phyloP scores from a whole-genome alignment of 2,888 invertebrate genomes.

The Eupithecia subfuscata region DNA sequence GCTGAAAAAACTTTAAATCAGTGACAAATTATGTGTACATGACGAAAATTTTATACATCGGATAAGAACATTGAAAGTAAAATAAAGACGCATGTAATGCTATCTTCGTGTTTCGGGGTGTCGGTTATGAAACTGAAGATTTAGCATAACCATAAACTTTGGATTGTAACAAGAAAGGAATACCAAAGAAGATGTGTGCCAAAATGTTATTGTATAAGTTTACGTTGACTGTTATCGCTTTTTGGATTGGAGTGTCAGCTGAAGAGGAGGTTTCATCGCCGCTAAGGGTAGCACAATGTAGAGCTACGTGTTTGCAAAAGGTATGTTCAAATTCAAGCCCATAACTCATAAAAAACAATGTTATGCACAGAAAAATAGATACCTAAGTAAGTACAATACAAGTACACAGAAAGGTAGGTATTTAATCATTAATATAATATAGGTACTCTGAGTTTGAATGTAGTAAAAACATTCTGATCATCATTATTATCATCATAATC shows the following conservation, averaged over 20 bases:
- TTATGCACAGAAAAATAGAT: not conserved
- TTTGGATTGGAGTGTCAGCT: slow-evolving; percentile 81
- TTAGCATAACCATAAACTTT: slow-evolving; percentile 63
- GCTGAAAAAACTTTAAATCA: slow-evolving; percentile 47
- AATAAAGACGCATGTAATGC: slow-evolving; percentile 64
- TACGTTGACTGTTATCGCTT: slow-evolving; percentile 72
- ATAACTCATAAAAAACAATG: not conserved
- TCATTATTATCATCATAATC: not conserved
- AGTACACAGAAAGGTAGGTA: not conserved
- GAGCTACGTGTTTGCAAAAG: slow-evolving; percentile 89
- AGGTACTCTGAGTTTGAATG: not conserved
- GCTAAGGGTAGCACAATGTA: slow-evolving; percentile 88
- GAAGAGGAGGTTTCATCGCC: slow-evolving; percentile 89
- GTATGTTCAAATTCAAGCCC: slow-evolving; percentile 62
- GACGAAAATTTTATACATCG: slow-evolving; percentile 56
- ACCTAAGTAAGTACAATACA: not conserved
- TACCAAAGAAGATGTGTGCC: slow-evolving; percentile 84
- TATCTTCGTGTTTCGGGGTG: slow-evolving; percentile 67
- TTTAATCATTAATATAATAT: not conserved
- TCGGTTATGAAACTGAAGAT: slow-evolving; percentile 75
- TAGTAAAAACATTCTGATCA: not conserved
- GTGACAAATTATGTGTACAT: slow-evolving; percentile 59
- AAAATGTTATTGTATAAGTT: slow-evolving; percentile 83
- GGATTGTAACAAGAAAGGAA: slow-evolving; percentile 62
- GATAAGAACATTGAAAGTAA: slow-evolving; percentile 54